Conservation (phyloP, 2,113 vertebrate genomes). For the Sapayoa aenigma region DNA sequence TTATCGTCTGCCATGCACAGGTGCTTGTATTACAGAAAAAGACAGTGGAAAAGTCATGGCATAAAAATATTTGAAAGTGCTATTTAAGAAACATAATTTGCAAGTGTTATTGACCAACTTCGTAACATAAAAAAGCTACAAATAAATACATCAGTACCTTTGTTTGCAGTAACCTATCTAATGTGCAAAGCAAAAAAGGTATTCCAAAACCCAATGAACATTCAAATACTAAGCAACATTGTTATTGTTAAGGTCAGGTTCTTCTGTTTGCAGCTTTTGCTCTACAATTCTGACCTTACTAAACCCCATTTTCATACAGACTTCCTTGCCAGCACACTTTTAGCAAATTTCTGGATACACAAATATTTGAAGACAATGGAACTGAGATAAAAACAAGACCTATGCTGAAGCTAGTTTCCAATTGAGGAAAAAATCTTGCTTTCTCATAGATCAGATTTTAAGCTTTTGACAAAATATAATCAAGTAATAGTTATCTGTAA, state of each 20-base stretch:
- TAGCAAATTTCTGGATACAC: not conserved
- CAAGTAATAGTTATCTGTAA: not conserved
- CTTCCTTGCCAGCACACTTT: not conserved
- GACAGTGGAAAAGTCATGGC: not conserved
- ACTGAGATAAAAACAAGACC: not conserved
- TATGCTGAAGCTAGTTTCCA: not conserved
- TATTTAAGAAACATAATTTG: not conserved
- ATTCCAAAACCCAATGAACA: not conserved
- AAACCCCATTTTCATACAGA: not conserved
- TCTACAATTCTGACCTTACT: not conserved
- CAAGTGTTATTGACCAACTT: not conserved
- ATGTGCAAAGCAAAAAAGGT: not conserved
- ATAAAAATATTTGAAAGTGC: not conserved
- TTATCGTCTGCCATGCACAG: not conserved
- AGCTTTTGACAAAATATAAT: not conserved
- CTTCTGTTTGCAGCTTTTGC: not conserved
- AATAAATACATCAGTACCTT: not conserved
- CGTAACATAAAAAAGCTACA: not conserved
- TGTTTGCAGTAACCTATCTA: not conserved
- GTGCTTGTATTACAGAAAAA: not conserved
- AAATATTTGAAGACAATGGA: not conserved
- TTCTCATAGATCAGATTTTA: not conserved
- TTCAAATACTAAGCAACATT: not conserved
- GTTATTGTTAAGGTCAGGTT: not conserved
- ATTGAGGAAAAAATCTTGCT: not conserved